Evolutionary conservation across 2,113 vertebrate species (phyloP).

Genomic region (Datnioides undecimradiatus): DNA sequence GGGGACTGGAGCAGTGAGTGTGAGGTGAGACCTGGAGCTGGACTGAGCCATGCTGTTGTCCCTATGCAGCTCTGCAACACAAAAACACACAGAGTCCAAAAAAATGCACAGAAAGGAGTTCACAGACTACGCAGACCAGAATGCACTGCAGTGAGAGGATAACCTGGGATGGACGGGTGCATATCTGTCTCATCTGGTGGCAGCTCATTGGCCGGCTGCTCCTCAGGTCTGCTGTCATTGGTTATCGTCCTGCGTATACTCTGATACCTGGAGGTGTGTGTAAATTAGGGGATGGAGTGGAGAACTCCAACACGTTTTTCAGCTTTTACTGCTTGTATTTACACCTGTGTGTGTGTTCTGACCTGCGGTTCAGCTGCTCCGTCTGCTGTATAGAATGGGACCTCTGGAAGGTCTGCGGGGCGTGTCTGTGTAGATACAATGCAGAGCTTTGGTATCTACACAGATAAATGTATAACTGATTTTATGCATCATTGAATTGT

Average conservation of each 20-base stretch:
- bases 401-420: constrained; percentile 91
- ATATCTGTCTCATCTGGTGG: constrained; percentile 77
- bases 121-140: neutral
- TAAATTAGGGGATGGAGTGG: no score
- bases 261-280: constrained; percentile 88
- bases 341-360: neutral
- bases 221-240: constrained; percentile 90
- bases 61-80: constrained; percentile 89
- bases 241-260: constrained; percentile 98
- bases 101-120: neutral
- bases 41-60: constrained; percentile 88
- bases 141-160: neutral
- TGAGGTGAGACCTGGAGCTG: constrained; percentile 91
- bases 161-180: constrained; percentile 76
- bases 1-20: constrained; percentile 93
- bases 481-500: no score
- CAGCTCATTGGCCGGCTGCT: constrained; percentile 74
- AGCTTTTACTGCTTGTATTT: neutral
- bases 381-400: constrained; percentile 96
- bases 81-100: constrained; percentile 4
- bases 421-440: constrained; percentile 87
- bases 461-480: neutral
- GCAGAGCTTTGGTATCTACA: neutral
- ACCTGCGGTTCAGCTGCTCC: constrained; percentile 97
- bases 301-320: no score